Evolutionary conservation across 2,113 vertebrate genomes (phyloP).

Genomic region (Pseudolaguvia tuberculata): DNA sequence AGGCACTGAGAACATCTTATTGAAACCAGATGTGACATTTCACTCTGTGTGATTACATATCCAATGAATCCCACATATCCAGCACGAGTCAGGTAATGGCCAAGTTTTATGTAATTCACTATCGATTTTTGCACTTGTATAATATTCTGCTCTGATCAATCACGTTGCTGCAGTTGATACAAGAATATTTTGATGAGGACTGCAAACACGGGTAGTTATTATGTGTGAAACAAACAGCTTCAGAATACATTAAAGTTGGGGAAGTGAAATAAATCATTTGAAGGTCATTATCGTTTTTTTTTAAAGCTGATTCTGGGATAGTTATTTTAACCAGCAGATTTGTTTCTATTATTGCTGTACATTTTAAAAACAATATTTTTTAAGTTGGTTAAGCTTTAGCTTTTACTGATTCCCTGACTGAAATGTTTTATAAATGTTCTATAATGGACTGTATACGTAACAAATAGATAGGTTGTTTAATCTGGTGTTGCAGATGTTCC

Average conservation of each 20-base stretch:
- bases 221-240: slow-evolving; percentile 23
- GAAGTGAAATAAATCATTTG: neutral
- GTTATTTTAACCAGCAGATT: slow-evolving; percentile 17
- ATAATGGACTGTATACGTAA: no score
- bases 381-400: no score
- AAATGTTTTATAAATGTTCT: no score
- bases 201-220: slow-evolving; percentile 31
- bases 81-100: slow-evolving; percentile 38
- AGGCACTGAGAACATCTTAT: slow-evolving; percentile 43
- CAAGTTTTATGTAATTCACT: slow-evolving; percentile 41
- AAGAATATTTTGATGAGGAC: slow-evolving; percentile 32
- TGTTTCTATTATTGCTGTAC: neutral
- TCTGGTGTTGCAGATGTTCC: no score
- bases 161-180: slow-evolving; percentile 23
- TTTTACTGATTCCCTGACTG: no score
- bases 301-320: slow-evolving; percentile 10
- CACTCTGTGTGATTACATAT: slow-evolving; percentile 43
- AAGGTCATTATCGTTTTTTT: slow-evolving; percentile 22
- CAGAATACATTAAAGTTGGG: slow-evolving; percentile 19
- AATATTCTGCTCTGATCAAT: slow-evolving; percentile 30
- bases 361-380: neutral
- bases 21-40: slow-evolving; percentile 46
- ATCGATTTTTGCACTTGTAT: slow-evolving; percentile 41
- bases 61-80: slow-evolving; percentile 40
- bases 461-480: no score